Conservation (phyloP, 2,797 vertebrate genomes). For the Melanogrammus aeglefinus region DNA sequence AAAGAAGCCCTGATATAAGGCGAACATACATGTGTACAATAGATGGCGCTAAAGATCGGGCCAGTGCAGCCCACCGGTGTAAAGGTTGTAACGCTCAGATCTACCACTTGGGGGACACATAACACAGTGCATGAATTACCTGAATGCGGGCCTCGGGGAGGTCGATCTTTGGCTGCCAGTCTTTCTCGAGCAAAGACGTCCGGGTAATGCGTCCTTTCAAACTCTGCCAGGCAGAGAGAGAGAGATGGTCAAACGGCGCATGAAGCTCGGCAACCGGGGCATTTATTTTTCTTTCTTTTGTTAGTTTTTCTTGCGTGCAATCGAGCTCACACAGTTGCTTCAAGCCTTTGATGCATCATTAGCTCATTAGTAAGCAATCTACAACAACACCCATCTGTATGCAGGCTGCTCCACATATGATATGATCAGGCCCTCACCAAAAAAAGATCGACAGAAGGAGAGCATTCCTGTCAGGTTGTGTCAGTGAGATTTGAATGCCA, state of each 20-base stretch:
- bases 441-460: background rate
- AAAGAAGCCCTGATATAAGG: background rate
- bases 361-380: background rate
- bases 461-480: background rate
- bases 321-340: background rate
- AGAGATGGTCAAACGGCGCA: background rate
- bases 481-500: background rate
- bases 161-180: constrained; percentile 72
- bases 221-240: constrained; percentile 52
- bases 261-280: too few relatives aligned
- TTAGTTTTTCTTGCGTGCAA: background rate
- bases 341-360: background rate
- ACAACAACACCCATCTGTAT: background rate
- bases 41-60: background rate
- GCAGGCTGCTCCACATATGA: background rate
- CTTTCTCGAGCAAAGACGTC: constrained; percentile 75
- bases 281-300: background rate
- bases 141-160: constrained; percentile 76
- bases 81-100: background rate
- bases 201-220: constrained; percentile 75
- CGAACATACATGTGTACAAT: background rate
- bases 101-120: constrained; percentile 6
- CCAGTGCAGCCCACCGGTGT: background rate
- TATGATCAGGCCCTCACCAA: background rate
- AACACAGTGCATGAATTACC: constrained; percentile 40